Base-by-base conservation (phyloP, 1,140 invertebrate genomes). In the Bombus picipes region DNA sequence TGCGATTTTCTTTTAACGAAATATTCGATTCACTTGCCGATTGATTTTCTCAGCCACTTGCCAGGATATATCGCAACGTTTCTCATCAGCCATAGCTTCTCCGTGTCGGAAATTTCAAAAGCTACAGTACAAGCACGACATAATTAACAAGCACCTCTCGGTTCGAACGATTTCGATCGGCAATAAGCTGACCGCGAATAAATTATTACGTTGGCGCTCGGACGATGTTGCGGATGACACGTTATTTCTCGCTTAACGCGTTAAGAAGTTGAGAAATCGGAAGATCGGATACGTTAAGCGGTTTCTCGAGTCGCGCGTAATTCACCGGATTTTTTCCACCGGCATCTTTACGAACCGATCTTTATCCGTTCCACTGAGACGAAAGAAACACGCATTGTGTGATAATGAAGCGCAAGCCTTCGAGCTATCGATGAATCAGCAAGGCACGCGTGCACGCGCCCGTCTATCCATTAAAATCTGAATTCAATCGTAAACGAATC, bases 371-470 rank as follows among this genome's bases (percentile, higher is more conserved):
- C 6, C n/a, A n/a, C 43, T 25, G 39, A 32, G 43, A 25, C n/a
- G 43, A 75, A 75, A 43, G 73, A 75, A 53, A 53, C 5, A n/a
- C n/a, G 41, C 43, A 75, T 75, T 75, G 41, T 53, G 73, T 53
- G 73, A 34, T 75, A 75, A 75, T 75, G 73, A 75, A 75, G 73
- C 34, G 73, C 43, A n/a, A 53, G 41, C 73, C 73, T 53, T 75
- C n/a, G 73, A 22, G 43, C 12, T 53, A 75, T 75, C 73, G 73
- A 75, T 75, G 73, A 75, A 75, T 75, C 73, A 75, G 73, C 73
- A n/a, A 53, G 43, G 73, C 71, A 34, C 73, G 43, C n/a, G 41
- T 32, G 18, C 25, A 18, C 34, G 13, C n/a, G 41, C 73, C n/a
- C 32, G 43, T 75, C 73, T 75, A 53, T 53, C 73, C 73, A 75